Evolutionary conservation across 2,113 vertebrate genomes (phyloP).

Genomic region (Pygathrix nemaeus): DNA sequence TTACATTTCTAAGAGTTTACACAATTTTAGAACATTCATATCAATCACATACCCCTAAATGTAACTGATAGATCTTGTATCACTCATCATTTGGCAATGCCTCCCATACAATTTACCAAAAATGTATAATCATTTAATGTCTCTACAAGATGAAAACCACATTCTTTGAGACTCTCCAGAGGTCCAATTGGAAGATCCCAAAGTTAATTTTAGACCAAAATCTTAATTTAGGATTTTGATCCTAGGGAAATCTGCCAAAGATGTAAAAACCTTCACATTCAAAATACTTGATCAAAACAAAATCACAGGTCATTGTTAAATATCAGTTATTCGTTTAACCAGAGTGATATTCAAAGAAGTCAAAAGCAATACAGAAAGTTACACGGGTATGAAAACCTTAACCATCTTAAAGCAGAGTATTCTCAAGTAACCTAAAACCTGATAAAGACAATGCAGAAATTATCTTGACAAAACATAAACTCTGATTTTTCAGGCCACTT

Average conservation of each 20-base stretch:
- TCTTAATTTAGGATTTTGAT: not conserved
- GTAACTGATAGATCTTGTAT: not conserved
- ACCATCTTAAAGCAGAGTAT: not conserved
- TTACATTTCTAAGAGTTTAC: not conserved
- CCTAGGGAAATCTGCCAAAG: not conserved
- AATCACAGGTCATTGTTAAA: not conserved
- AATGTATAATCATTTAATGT: not conserved
- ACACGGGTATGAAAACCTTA: not conserved
- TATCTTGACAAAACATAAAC: not conserved
- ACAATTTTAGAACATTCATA: not conserved
- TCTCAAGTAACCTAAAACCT: not conserved
- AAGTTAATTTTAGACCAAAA: not conserved
- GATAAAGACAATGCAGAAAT: not conserved
- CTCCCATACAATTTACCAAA: not conserved
- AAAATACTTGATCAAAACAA: not conserved
- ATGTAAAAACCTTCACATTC: not conserved
- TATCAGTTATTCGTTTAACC: not conserved
- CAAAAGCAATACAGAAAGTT: not conserved
- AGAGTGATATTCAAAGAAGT: not conserved
- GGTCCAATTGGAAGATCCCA: not conserved
- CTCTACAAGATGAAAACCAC: not conserved
- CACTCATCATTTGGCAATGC: not conserved
- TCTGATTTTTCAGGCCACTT: not conserved
- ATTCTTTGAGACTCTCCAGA: not conserved
- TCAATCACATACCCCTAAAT: not conserved